A percentile compares a stretch with the other conserved stretches of the same genome.
phyloP scores from a whole-genome alignment of 2,797 vertebrate genomes.

The Melanotaenia parkinsoni region DNA sequence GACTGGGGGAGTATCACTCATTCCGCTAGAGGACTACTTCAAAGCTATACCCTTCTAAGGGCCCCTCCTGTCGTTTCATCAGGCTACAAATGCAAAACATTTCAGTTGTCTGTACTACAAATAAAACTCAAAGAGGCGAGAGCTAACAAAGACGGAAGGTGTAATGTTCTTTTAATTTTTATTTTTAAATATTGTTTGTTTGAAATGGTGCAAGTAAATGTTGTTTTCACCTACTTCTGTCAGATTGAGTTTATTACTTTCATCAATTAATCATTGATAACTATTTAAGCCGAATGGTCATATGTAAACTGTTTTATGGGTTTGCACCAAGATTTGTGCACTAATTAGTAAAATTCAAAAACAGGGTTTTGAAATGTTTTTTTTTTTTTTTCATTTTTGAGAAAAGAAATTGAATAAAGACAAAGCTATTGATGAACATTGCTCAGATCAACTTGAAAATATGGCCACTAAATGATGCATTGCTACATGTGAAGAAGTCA shows the following conservation, averaged over 20 bases:
- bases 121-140: neutral
- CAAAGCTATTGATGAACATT: neutral
- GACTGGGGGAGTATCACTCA: slow-evolving; percentile 74
- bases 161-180: neutral
- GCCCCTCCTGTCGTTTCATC: slow-evolving; percentile 5
- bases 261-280: slow-evolving; percentile 28
- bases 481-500: neutral
- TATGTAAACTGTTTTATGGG: slow-evolving; percentile 17
- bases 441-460: too few relatives aligned
- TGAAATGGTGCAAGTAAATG: slow-evolving; percentile 7
- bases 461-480: neutral
- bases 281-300: slow-evolving; percentile 10
- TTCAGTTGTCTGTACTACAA: slow-evolving; percentile 9
- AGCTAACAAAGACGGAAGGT: neutral
- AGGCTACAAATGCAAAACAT: slow-evolving; percentile 14
- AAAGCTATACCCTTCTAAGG: slow-evolving; percentile 80
- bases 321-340: slow-evolving; percentile 20
- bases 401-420: neutral
- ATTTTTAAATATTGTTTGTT: slow-evolving; percentile 14
- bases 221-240: slow-evolving; percentile 6
- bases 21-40: slow-evolving; percentile 81
- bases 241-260: neutral
- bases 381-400: neutral
- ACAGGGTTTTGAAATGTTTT: neutral
- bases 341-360: slow-evolving; percentile 21